These are phyloP conservation scores for Callyntrura sp. DNA, from an alignment of 2,888 invertebrate species.

Conservation along the genomic window DNA sequence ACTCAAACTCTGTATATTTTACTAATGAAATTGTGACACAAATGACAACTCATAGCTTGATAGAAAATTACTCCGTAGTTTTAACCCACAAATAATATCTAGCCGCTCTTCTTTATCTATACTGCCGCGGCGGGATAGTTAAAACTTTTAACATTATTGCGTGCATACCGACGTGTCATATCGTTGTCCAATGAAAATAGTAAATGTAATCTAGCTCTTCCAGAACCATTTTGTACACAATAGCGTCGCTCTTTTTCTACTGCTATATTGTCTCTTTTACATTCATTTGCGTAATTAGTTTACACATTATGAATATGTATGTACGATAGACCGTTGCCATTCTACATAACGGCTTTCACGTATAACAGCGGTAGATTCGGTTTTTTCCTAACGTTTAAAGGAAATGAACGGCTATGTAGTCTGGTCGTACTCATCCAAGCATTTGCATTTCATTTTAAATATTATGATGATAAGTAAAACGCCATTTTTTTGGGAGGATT, in stretches of 20 bases:
- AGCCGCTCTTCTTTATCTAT: too few relatives aligned
- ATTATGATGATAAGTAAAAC: constrained; percentile 55
- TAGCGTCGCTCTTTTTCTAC: constrained; percentile 3
- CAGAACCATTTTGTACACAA: constrained; percentile 1
- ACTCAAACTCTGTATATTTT: background rate
- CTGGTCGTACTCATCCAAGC: constrained; percentile 31
- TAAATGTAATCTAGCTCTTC: constrained; percentile 1
- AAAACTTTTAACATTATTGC: constrained; percentile 13
- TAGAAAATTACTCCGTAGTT: background rate
- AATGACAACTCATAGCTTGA: constrained; percentile 13
- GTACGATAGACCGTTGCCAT: constrained; percentile 30
- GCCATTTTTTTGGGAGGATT: constrained; percentile 60
- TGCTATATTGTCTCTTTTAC: constrained; percentile 9
- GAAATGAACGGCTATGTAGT: background rate
- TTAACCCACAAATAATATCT: background rate
- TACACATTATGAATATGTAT: constrained; percentile 70
- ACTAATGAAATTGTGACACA: constrained; percentile 20
- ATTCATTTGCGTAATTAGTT: constrained; percentile 74
- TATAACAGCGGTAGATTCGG: background rate
- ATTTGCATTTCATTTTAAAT: constrained; percentile 60
- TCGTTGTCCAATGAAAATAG: constrained; percentile 6
- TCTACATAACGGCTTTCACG: background rate
- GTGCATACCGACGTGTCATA: too few relatives aligned
- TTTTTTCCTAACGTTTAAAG: background rate
- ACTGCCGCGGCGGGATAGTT: background rate